phyloP scores from a whole-genome alignment of 2,113 vertebrate species.

The Rhodinocichla rosea region DNA sequence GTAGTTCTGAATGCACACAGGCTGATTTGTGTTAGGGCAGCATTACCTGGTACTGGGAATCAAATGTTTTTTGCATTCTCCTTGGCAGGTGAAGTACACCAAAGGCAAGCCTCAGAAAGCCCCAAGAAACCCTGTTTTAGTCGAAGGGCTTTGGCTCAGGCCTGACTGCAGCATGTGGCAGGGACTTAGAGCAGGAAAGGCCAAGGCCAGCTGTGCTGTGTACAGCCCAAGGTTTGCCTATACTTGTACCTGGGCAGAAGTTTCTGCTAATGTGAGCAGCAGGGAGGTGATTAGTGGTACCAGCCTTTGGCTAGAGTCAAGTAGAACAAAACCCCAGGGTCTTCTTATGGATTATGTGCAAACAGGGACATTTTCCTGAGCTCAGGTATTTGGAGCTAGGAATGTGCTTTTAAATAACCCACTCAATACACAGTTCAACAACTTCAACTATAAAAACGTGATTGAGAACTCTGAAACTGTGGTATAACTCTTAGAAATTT shows the following conservation, averaged over 20 bases:
- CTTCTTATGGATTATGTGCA: background rate
- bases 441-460: background rate
- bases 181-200: background rate
- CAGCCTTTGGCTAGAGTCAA: background rate
- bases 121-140: background rate
- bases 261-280: background rate
- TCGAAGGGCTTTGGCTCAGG: background rate
- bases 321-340: background rate
- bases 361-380: background rate
- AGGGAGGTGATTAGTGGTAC: background rate
- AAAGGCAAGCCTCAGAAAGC: background rate
- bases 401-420: background rate
- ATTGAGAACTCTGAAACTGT: background rate
- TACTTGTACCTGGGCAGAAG: background rate
- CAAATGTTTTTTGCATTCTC: background rate
- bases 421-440: background rate
- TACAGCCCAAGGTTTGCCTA: background rate
- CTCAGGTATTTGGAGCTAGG: background rate
- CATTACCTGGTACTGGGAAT: background rate
- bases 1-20: background rate
- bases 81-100: background rate
- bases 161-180: background rate
- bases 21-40: background rate
- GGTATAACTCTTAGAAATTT: background rate
- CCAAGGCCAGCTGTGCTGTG: background rate